Evolutionary conservation across 1,140 invertebrate species (phyloP).

Genomic region (Brachystomella parvula): DNA sequence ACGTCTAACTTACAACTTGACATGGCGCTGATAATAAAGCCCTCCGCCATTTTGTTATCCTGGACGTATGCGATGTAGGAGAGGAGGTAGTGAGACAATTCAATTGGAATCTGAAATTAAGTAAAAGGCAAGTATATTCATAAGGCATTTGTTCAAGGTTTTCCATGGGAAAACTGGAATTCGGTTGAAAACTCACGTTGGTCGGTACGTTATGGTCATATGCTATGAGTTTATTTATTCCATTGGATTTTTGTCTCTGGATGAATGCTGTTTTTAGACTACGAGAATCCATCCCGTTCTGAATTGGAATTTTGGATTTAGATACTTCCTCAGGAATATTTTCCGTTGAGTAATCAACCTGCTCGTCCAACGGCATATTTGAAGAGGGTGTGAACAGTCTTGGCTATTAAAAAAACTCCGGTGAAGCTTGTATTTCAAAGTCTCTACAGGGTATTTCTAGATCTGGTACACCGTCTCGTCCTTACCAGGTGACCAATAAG

Average conservation of each 20-base stretch:
- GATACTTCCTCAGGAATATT: too few relatives aligned
- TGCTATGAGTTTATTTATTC: constrained; percentile 1
- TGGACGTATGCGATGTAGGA: constrained; percentile 11
- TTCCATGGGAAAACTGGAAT: neutral
- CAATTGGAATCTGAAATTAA: constrained; percentile 26
- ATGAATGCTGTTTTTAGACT: too few relatives aligned
- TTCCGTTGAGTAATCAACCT: too few relatives aligned
- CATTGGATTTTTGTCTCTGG: neutral
- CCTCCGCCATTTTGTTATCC: neutral
- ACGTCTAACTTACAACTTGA: neutral
- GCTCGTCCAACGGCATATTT: neutral
- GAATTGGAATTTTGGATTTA: too few relatives aligned
- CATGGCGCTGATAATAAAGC: constrained; percentile 1
- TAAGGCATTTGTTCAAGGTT: too few relatives aligned
- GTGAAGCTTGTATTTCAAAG: too few relatives aligned
- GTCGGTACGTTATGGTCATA: neutral
- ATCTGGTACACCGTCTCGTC: too few relatives aligned
- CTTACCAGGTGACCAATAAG: constrained; percentile 15
- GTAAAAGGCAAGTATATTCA: too few relatives aligned
- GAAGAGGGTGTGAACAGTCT: neutral
- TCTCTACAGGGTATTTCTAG: too few relatives aligned
- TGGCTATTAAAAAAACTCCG: neutral
- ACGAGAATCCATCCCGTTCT: too few relatives aligned
- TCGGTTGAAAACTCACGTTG: neutral
- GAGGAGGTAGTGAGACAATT: constrained; percentile 9